These are phyloP conservation scores for Capra hircus DNA, from an alignment of 2,113 vertebrate species.

Conservation along the genomic window DNA sequence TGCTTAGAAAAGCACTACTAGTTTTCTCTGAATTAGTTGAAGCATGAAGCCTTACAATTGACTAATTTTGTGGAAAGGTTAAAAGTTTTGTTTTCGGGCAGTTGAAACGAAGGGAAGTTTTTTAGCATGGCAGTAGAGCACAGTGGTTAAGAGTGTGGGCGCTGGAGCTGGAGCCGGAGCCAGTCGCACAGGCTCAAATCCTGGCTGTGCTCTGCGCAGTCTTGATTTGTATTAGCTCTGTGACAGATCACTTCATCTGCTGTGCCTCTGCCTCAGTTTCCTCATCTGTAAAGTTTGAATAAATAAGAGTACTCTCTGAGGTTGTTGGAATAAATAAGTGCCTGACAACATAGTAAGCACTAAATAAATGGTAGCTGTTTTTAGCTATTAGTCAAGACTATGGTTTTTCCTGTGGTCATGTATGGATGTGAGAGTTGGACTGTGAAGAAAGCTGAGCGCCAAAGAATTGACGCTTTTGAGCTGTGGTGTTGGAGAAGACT, in stretches of 20 bases:
- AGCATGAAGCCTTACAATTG: background rate
- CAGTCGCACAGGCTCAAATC: background rate
- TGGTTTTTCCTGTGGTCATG: too few relatives aligned
- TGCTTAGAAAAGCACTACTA: background rate
- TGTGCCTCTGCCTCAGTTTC: constrained; percentile 3
- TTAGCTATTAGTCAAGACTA: background rate
- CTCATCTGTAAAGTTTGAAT: background rate
- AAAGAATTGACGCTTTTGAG: too few relatives aligned
- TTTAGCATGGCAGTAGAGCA: background rate
- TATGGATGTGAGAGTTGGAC: too few relatives aligned
- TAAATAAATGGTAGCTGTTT: background rate
- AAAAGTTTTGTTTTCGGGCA: constrained; percentile 5
- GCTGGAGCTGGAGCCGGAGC: background rate
- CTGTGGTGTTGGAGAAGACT: too few relatives aligned
- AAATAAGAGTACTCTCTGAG: background rate
- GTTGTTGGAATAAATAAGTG: background rate
- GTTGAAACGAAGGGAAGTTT: background rate
- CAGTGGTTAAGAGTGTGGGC: background rate
- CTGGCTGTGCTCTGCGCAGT: background rate
- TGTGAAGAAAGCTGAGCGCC: too few relatives aligned
- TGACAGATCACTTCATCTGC: background rate
- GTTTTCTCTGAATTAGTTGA: background rate
- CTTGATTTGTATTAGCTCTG: background rate
- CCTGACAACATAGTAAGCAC: background rate
- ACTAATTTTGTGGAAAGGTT: constrained; percentile 9